These are phyloP conservation scores for Etheostoma perlongum DNA, from an alignment of 2,797 vertebrate species.

Conservation along the genomic window DNA sequence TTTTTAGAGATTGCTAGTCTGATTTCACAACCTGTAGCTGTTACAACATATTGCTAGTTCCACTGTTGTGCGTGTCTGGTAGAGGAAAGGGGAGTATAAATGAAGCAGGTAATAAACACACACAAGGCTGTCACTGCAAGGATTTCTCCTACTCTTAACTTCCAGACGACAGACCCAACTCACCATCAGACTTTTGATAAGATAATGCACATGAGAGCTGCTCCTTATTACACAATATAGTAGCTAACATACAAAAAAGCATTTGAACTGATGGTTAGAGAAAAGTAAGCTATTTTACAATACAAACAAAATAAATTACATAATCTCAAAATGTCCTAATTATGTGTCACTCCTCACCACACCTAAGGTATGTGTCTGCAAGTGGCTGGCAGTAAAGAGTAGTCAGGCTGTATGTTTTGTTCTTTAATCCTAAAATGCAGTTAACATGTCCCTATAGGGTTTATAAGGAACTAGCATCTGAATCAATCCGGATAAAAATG, in stretches of 20 bases:
- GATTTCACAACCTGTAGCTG: constrained; percentile 8
- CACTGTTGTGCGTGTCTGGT: constrained; percentile 19
- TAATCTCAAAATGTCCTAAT: not conserved
- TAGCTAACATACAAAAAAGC: not conserved
- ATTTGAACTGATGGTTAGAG: no score
- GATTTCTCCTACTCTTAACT: constrained; percentile 37
- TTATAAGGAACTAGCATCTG: not conserved
- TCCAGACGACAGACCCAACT: constrained; percentile 54
- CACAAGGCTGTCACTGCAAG: constrained; percentile 13
- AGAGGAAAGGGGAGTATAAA: constrained; percentile 34
- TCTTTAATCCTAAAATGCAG: constrained; percentile 24
- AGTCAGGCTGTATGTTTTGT: constrained; percentile 36
- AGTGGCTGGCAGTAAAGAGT: constrained; percentile 15
- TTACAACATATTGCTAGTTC: constrained; percentile 20
- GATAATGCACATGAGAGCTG: constrained; percentile 34
- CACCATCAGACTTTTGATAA: constrained; percentile 59
- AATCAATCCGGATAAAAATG: not conserved
- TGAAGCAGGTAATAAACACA: constrained; percentile 44
- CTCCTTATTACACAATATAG: constrained; percentile 12
- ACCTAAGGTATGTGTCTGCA: not conserved
- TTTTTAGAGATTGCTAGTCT: not conserved
- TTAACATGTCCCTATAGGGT: not conserved
- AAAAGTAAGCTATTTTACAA: not conserved
- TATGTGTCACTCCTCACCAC: not conserved
- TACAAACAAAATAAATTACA: not conserved